These are phyloP conservation scores for Tachyglossus aculeatus DNA, from an alignment of 2,797 vertebrate species.

Conservation along the genomic window DNA sequence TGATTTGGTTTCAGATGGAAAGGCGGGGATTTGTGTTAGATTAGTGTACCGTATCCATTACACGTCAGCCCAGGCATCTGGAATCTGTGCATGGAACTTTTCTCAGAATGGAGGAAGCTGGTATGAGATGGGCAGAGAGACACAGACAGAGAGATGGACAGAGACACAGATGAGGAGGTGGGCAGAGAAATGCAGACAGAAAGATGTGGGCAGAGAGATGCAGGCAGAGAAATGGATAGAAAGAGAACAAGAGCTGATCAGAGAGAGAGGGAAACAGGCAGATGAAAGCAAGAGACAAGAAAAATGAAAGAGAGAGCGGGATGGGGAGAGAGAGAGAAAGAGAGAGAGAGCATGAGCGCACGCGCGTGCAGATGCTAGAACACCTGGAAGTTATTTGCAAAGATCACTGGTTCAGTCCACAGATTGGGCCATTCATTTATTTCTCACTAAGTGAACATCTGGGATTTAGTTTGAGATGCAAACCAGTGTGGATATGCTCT, in stretches of 20 bases:
- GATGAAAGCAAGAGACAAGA: too few relatives aligned
- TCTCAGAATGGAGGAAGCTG: conserved; percentile 2
- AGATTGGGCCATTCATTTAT: conserved; percentile 48
- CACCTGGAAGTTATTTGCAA: conserved; percentile 63
- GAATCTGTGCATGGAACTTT: background rate
- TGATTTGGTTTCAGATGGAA: background rate
- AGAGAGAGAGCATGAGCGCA: too few relatives aligned
- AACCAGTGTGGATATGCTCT: conserved; percentile 42
- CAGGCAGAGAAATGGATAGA: background rate
- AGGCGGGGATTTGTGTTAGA: background rate
- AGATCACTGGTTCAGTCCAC: conserved; percentile 46
- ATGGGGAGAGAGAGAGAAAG: too few relatives aligned
- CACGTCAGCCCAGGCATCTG: background rate
- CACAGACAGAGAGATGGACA: background rate
- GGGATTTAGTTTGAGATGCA: conserved; percentile 57
- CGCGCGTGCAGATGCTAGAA: conserved; percentile 44
- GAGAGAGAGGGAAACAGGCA: too few relatives aligned
- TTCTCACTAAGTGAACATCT: conserved; percentile 61
- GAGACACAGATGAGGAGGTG: background rate
- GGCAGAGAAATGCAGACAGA: background rate
- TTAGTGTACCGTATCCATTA: background rate
- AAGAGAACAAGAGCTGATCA: too few relatives aligned
- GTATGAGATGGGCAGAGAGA: background rate
- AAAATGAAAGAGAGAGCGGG: too few relatives aligned
- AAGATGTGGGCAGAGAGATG: background rate